phyloP scores from a whole-genome alignment of 2,888 invertebrate genomes.

The Phlogophora meticulosa region DNA sequence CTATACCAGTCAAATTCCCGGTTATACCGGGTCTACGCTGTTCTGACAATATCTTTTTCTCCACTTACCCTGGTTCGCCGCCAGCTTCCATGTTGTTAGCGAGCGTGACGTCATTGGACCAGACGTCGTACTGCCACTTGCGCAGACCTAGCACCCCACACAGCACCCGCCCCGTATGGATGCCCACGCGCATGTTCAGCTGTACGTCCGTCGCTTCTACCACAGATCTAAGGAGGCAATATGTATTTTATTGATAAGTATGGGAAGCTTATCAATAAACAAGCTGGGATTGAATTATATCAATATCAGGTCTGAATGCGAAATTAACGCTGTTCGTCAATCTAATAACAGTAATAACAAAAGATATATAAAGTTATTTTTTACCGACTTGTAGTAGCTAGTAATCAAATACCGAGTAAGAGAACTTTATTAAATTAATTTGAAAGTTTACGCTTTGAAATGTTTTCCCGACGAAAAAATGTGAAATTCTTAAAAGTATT shows the following conservation, averaged over 20 bases:
- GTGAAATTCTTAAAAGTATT: constrained; percentile 21
- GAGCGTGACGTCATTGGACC: constrained; percentile 97
- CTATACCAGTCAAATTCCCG: too few species aligned
- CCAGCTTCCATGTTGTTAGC: constrained; percentile 98
- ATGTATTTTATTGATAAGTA: background rate
- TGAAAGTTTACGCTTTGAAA: constrained; percentile 24
- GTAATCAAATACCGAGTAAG: background rate
- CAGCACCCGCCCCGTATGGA: constrained; percentile 97
- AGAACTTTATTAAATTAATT: constrained; percentile 30
- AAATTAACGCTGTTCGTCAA: too few species aligned
- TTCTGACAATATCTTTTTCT: background rate
- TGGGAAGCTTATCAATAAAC: too few species aligned
- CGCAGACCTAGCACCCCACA: constrained; percentile 97
- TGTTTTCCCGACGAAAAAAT: constrained; percentile 26
- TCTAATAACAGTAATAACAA: too few species aligned
- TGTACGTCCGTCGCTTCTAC: constrained; percentile 98
- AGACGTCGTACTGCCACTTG: constrained; percentile 98
- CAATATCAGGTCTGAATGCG: too few species aligned
- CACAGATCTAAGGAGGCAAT: constrained; percentile 91
- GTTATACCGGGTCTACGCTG: too few species aligned
- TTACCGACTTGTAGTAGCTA: background rate
- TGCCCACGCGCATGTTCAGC: constrained; percentile 97
- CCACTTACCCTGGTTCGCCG: constrained; percentile 95
- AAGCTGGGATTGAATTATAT: too few species aligned
- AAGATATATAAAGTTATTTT: too few species aligned